phyloP scores from a whole-genome alignment of 1,140 invertebrate species.

The Probaryconus sp. region DNA sequence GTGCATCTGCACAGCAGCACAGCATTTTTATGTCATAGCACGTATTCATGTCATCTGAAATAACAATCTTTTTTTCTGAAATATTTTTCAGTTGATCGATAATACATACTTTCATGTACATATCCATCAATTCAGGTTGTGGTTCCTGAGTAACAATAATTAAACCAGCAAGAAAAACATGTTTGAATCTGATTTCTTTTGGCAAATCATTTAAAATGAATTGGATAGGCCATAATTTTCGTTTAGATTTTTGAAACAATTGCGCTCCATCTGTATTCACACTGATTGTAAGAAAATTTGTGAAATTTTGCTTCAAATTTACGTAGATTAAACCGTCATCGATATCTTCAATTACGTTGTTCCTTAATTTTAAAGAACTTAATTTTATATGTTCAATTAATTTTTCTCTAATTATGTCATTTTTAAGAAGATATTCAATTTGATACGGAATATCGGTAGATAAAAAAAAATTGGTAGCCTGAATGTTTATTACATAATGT shows the following conservation, averaged over 20 bases:
- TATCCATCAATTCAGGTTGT: not conserved
- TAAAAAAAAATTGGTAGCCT: slow-evolving; percentile 4
- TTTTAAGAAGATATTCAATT: slow-evolving; percentile 20
- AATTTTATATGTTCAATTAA: slow-evolving; percentile 6
- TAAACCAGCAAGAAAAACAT: too few species aligned
- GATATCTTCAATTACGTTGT: not conserved
- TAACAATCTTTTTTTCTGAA: not conserved
- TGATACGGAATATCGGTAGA: slow-evolving; percentile 24
- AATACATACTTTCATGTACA: not conserved
- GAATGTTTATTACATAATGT: slow-evolving; percentile 3
- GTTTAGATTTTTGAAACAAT: slow-evolving; percentile 23
- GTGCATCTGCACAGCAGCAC: slow-evolving; percentile 3
- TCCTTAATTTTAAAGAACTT: not conserved
- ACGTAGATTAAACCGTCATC: slow-evolving; percentile 7
- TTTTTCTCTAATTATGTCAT: slow-evolving; percentile 1
- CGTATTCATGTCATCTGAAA: too few species aligned
- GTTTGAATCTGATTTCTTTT: not conserved
- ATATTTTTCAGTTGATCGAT: not conserved
- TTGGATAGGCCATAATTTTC: slow-evolving; percentile 29
- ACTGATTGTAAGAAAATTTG: slow-evolving; percentile 7
- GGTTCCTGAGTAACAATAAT: too few species aligned
- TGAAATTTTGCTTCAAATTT: not conserved
- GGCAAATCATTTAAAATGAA: slow-evolving; percentile 39
- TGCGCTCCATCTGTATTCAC: slow-evolving; percentile 29
- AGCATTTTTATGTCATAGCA: not conserved